A percentile compares a stretch with the other conserved stretches of the same genome.
phyloP scores from a whole-genome alignment of 2,888 invertebrate species.

The Leptopilina drosophilae region DNA sequence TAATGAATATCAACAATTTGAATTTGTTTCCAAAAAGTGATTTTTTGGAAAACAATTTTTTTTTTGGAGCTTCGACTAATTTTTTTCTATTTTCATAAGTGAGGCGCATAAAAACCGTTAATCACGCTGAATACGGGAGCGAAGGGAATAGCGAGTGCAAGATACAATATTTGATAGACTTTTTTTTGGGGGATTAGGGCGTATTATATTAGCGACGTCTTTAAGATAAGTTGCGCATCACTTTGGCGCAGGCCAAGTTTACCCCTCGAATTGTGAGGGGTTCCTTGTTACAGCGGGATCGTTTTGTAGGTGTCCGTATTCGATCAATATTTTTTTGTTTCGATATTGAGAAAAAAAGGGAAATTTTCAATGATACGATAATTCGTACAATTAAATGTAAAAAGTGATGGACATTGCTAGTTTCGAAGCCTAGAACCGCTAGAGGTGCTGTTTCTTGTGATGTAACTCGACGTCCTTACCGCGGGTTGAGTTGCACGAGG shows the following conservation, averaged over 20 bases:
- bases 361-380: conserved; percentile 25
- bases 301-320: conserved; percentile 55
- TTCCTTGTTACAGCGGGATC: conserved; percentile 61
- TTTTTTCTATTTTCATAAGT: too few relatives aligned
- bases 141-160: background rate
- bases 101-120: background rate
- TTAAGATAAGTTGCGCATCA: conserved; percentile 58
- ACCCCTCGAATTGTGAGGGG: conserved; percentile 59
- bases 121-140: background rate
- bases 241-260: conserved; percentile 63
- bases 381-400: background rate
- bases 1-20: too few relatives aligned
- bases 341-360: conserved; percentile 28
- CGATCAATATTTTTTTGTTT: conserved; percentile 65
- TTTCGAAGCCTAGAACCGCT: conserved; percentile 49
- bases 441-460: conserved; percentile 65
- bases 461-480: conserved; percentile 78
- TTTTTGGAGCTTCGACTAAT: too few relatives aligned
- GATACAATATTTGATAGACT: background rate
- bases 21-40: too few relatives aligned
- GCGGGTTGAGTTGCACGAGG: conserved; percentile 81
- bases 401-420: conserved; percentile 18
- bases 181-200: conserved; percentile 25
- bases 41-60: too few relatives aligned
- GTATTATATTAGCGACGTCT: conserved; percentile 32